Percentiles rank a stretch among this genome's conserved stretches.
These are phyloP conservation scores for Hemitrygon akajei DNA, from an alignment of 2,797 vertebrate species.

Conservation along the genomic window DNA sequence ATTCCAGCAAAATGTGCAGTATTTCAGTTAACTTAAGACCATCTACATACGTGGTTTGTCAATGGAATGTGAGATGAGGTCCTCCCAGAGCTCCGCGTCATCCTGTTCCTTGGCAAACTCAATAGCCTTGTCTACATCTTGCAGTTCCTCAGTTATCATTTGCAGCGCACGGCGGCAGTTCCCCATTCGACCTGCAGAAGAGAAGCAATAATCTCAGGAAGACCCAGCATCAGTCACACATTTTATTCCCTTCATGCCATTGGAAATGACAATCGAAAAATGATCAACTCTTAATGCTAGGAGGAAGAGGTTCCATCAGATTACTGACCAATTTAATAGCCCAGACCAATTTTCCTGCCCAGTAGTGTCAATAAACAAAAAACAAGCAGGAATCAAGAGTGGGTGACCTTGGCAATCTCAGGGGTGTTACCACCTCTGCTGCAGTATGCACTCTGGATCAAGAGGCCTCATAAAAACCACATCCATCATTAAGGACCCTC, in stretches of 20 bases:
- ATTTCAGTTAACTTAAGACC: too few species aligned
- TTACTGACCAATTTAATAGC: not conserved
- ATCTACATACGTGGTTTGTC: slow-evolving; percentile 85
- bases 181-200: slow-evolving; percentile 82
- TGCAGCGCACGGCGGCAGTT: slow-evolving; percentile 90
- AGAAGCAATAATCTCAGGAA: slow-evolving; percentile 18
- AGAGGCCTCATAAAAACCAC: too few species aligned
- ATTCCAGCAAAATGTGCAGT: not conserved
- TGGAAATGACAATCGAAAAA: not conserved
- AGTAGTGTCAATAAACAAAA: not conserved
- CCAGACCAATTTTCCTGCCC: not conserved
- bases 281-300: not conserved
- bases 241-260: not conserved
- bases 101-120: slow-evolving; percentile 98
- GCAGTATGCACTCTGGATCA: not conserved
- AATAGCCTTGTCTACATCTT: slow-evolving; percentile 91
- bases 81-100: slow-evolving; percentile 92
- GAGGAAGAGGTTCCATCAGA: not conserved
- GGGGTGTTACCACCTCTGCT: not conserved
- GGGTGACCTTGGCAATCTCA: not conserved
- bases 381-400: not conserved
- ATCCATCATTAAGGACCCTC: too few species aligned
- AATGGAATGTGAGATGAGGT: slow-evolving; percentile 94
- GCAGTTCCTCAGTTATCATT: slow-evolving; percentile 98
- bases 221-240: too few species aligned